Percentiles rank a stretch among this genome's conserved stretches.
These are phyloP conservation scores for Morus bassanus DNA, from an alignment of 2,797 vertebrate genomes.

Conservation along the genomic window DNA sequence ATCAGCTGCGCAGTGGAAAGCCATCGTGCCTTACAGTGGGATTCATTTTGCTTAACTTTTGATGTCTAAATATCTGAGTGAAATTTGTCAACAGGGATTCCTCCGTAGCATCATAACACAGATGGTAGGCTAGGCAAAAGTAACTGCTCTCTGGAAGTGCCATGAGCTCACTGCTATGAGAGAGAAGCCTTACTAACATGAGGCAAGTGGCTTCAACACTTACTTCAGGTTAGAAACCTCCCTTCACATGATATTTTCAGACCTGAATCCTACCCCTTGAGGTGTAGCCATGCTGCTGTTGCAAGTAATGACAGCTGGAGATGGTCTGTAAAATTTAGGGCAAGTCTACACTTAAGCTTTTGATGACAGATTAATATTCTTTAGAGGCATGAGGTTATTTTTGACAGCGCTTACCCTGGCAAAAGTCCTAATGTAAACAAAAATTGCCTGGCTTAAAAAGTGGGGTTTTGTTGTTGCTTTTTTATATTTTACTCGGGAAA, in stretches of 20 bases:
- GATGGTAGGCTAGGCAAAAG: not conserved
- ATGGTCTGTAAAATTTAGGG: not conserved
- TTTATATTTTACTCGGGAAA: not conserved
- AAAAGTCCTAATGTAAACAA: not conserved
- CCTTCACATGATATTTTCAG: not conserved
- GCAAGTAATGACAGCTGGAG: not conserved
- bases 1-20: not conserved
- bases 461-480: not conserved
- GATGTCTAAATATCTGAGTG: not conserved
- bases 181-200: not conserved
- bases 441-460: not conserved
- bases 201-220: not conserved
- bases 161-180: not conserved
- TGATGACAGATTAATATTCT: not conserved
- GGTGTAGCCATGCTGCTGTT: not conserved
- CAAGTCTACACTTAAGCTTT: not conserved
- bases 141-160: not conserved
- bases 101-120: not conserved
- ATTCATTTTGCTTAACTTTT: not conserved
- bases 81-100: not conserved
- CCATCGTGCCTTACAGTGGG: fast-evolving
- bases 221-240: not conserved
- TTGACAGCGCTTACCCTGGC: not conserved
- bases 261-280: not conserved
- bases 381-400: not conserved